These are phyloP conservation scores for Zalophus californianus DNA, from an alignment of 2,797 vertebrate species.

Conservation along the genomic window DNA sequence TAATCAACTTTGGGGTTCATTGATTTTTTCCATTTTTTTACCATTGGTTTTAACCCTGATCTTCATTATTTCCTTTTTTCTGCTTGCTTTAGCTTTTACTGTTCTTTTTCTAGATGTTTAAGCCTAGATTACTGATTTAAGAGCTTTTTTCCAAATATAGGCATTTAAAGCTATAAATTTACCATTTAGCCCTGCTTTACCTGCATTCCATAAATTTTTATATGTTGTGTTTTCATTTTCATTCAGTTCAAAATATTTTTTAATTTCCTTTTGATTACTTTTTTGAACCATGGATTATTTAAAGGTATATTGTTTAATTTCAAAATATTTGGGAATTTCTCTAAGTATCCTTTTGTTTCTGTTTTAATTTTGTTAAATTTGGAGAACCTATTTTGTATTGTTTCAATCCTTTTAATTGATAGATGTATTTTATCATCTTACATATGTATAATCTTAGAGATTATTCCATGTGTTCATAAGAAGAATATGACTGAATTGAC, in stretches of 20 bases:
- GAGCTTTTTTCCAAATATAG: not conserved
- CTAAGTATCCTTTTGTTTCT: not conserved
- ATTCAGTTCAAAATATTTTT: slow-evolving; percentile 11
- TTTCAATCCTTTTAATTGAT: not conserved
- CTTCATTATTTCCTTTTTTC: not conserved
- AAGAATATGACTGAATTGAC: not conserved
- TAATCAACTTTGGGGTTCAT: not conserved
- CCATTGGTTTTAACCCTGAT: not conserved
- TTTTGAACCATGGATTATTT: not conserved
- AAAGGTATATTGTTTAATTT: slow-evolving; percentile 15
- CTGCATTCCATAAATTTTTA: not conserved
- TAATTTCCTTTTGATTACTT: not conserved
- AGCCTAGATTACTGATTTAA: not conserved
- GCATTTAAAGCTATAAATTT: not conserved
- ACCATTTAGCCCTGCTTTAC: not conserved
- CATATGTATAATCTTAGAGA: not conserved
- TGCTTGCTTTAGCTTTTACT: slow-evolving; percentile 11
- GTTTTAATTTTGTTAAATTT: slow-evolving; percentile 17
- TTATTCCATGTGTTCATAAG: not conserved
- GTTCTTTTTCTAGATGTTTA: not conserved
- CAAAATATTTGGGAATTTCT: not conserved
- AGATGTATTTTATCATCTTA: not conserved
- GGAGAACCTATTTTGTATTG: slow-evolving; percentile 3
- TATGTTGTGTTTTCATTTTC: slow-evolving; percentile 22
- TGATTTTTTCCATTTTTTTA: not conserved